A percentile compares a stretch with the other conserved stretches of the same genome.
phyloP scores from a whole-genome alignment of 2,888 invertebrate genomes.

The Eueremaeus valkanovi region DNA sequence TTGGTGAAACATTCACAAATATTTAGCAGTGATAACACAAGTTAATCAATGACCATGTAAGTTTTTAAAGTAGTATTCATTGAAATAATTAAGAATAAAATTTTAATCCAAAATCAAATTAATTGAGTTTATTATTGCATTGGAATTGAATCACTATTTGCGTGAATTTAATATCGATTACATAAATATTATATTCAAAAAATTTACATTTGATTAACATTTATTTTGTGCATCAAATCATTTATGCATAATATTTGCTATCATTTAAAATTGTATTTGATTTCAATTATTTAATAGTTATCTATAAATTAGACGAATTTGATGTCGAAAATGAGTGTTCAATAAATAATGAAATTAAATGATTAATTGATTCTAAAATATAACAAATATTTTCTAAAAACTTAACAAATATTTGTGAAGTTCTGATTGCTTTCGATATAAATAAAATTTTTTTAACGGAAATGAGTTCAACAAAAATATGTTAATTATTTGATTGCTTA shows the following conservation, averaged over 20 bases:
- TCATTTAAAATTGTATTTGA: neutral
- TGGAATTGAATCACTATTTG: neutral
- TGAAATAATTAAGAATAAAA: too few species aligned
- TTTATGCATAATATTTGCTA: neutral
- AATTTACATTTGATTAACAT: neutral
- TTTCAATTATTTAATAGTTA: neutral
- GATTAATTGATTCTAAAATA: neutral
- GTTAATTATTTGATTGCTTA: constrained; percentile 38
- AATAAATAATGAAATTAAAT: neutral
- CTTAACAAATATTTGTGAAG: neutral
- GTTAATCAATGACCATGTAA: too few species aligned
- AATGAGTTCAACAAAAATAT: neutral
- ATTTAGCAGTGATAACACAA: too few species aligned
- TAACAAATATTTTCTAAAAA: neutral
- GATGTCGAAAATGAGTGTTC: too few species aligned
- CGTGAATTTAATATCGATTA: too few species aligned
- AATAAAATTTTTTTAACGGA: neutral
- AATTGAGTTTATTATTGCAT: neutral
- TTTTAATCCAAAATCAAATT: too few species aligned
- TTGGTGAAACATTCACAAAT: too few species aligned
- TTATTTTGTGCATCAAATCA: neutral
- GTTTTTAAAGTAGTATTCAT: too few species aligned
- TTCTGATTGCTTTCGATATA: neutral
- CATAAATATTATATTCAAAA: too few species aligned
- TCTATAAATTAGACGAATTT: too few species aligned